These are phyloP conservation scores for Botia almorhae DNA, from an alignment of 2,797 vertebrate species.

Conservation along the genomic window DNA sequence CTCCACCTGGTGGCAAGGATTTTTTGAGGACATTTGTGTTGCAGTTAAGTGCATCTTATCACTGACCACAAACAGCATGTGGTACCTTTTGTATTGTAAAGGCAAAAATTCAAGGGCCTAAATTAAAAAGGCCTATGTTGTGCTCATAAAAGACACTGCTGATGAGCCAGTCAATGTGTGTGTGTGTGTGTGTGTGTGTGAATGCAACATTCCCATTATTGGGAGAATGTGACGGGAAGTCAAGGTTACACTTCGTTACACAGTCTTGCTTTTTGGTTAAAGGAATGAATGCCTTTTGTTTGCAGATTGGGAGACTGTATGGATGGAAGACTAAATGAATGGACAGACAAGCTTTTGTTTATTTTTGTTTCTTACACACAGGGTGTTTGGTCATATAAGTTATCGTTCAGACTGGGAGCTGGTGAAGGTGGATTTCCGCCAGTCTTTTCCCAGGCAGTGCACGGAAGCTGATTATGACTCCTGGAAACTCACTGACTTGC, in stretches of 20 bases:
- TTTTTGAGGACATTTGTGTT: background rate
- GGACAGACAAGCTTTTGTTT: slow-evolving; percentile 12
- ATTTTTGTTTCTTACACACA: slow-evolving; percentile 63
- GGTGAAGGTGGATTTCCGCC: slow-evolving; percentile 97
- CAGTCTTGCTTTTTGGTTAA: background rate
- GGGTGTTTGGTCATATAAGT: slow-evolving; percentile 98
- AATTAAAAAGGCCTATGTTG: slow-evolving; percentile 6
- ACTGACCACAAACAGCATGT: background rate
- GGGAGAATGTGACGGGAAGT: background rate
- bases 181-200: background rate
- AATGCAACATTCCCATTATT: slow-evolving; percentile 14
- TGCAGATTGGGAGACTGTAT: background rate
- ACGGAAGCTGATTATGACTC: slow-evolving; percentile 87
- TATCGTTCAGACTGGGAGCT: slow-evolving; percentile 98
- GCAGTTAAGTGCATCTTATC: background rate
- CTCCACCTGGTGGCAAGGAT: slow-evolving; percentile 34
- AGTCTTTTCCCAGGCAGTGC: slow-evolving; percentile 88
- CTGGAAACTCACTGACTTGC: slow-evolving; percentile 89
- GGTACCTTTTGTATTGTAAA: slow-evolving; percentile 21
- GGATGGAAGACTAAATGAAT: slow-evolving; percentile 23
- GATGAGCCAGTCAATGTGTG: background rate
- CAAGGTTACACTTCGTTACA: background rate
- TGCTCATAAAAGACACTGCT: slow-evolving; percentile 9
- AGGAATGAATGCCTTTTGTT: slow-evolving; percentile 6
- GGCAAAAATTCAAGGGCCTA: slow-evolving; percentile 18